A percentile compares a stretch with the other conserved stretches of the same genome.
These are phyloP conservation scores for Adelosebastes latens DNA, from an alignment of 2,797 vertebrate genomes.

Conservation along the genomic window DNA sequence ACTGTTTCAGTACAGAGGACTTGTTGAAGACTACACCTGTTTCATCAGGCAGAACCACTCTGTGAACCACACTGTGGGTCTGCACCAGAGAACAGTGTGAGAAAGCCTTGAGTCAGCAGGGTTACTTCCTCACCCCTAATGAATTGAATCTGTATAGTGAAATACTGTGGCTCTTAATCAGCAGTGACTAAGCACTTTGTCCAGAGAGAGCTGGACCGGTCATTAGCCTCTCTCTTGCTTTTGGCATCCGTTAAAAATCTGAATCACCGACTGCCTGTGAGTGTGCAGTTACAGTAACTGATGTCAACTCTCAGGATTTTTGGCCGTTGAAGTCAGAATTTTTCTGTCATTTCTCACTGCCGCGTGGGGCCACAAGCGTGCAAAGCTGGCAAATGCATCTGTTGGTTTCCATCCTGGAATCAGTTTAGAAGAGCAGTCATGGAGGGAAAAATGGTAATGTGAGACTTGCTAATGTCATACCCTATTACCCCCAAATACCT, in stretches of 20 bases:
- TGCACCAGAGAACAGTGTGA: neutral
- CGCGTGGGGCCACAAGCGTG: conserved; percentile 18
- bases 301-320: conserved; percentile 24
- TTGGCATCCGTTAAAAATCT: conserved; percentile 20
- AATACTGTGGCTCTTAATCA: conserved; percentile 37
- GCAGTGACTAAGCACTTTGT: conserved; percentile 47
- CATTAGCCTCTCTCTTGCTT: neutral
- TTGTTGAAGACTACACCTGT: conserved; percentile 1
- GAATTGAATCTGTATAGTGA: conserved; percentile 34
- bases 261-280: conserved; percentile 22
- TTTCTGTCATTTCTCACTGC: conserved; percentile 4
- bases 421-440: conserved; percentile 16
- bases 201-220: neutral
- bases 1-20: neutral
- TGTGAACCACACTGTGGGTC: neutral
- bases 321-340: conserved; percentile 24
- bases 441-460: conserved; percentile 54
- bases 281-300: conserved; percentile 31
- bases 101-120: conserved; percentile 41
- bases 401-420: conserved; percentile 56
- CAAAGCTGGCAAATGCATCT: conserved; percentile 49
- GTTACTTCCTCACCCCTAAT: conserved; percentile 15
- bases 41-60: neutral
- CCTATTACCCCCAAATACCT: conserved; percentile 34
- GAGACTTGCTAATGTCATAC: conserved; percentile 42